These are phyloP conservation scores for Eupithecia inturbata DNA, from an alignment of 2,888 invertebrate genomes.

Conservation along the genomic window DNA sequence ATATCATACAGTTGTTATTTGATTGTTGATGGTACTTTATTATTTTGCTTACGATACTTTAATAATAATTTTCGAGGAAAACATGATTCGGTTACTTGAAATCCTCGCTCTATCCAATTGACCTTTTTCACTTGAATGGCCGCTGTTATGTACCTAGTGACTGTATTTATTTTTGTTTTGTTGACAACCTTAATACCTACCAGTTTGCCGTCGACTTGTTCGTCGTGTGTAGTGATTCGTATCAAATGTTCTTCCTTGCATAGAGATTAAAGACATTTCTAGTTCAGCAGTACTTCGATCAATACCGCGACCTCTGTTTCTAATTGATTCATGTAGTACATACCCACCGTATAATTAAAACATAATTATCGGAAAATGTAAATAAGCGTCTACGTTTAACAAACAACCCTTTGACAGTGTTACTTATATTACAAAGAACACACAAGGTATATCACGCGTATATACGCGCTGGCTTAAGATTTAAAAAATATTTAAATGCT, in stretches of 20 bases:
- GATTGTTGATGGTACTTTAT: neutral
- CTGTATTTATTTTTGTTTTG: neutral
- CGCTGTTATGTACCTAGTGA: no score
- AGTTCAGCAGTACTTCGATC: neutral
- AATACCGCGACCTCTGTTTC: neutral
- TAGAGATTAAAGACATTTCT: neutral
- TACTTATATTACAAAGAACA: neutral
- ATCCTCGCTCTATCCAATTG: neutral
- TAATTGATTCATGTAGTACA: slow-evolving; percentile 7
- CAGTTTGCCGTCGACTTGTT: neutral
- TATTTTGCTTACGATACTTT: neutral
- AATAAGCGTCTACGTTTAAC: neutral
- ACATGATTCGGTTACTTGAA: neutral
- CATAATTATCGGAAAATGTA: slow-evolving; percentile 8
- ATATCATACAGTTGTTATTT: neutral
- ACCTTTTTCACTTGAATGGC: slow-evolving; percentile 6
- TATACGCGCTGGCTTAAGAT: no score
- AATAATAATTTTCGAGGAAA: neutral
- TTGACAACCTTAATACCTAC: no score
- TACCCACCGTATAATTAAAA: neutral
- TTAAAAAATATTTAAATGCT: neutral
- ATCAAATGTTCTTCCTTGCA: neutral
- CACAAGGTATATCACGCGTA: no score
- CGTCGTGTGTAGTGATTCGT: neutral
- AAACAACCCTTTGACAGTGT: neutral